Evolutionary conservation across 2,797 vertebrate species (phyloP), one percentile per base, ranked within the genome.

Genomic region (Amphiprion clarkii): DNA sequence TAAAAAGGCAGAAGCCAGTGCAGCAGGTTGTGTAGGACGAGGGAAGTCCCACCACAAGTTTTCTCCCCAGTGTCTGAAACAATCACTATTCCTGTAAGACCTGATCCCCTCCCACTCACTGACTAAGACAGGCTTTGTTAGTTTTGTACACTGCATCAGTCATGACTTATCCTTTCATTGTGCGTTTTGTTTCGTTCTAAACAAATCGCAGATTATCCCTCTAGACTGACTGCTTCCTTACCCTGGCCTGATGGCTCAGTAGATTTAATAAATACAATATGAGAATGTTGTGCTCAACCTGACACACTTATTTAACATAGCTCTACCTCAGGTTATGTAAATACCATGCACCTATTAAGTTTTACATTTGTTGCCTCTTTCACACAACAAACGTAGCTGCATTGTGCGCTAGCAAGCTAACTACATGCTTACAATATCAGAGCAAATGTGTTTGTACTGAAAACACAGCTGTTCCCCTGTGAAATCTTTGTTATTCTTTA

Each of bases 51-150:
- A 67, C 42, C 71, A 70, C 67, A 78, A 67, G 80, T 76, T 77
- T 87, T 87, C 78, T 42, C 63, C 76, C 63, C 27, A 59, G 71
- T n/a, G 59, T 85, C 67, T 87, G 75, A 78, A 85, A 84, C 83
- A 82, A 87, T 66, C 63, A 71, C 87, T 80, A 74, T 93, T 94
- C 93, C 93, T 90, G 92, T 92, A 93, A 93, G 91, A 94, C 92
- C 90, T 91, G 93, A 88, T 93, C 82, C 81, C 82, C 88, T 89
- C 92, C 91, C 89, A 91, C 91, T 85, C 83, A 58, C 81, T 87
- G 87, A 88, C 85, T 87, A 82, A 92, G 85, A 92, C 89, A 58
- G 84, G 86, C 90, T 92, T 89, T 93, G 90, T 92, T 80, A 78
- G 77, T 79, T 86, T 88, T 66, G 87, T 71, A 67, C 85, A 82